Evolutionary conservation across 1,140 invertebrate genomes (phyloP).

Genomic region (Magallana gigas): DNA sequence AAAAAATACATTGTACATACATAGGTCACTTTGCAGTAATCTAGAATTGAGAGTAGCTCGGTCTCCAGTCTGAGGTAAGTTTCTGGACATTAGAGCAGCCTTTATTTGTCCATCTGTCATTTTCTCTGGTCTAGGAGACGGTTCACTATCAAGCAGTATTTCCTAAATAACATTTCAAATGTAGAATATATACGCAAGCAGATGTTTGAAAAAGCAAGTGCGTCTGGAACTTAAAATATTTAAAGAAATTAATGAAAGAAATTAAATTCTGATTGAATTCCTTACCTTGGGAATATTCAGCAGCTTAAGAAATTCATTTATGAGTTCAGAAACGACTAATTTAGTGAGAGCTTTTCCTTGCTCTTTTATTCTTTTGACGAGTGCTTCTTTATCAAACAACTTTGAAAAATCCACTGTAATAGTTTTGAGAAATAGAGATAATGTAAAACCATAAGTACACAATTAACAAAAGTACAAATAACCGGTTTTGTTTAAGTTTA

Average conservation of each 20-base stretch:
- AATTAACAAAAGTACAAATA: not conserved
- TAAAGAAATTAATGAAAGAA: no score
- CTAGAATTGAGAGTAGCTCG: slow-evolving; percentile 25
- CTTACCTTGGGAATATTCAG: slow-evolving; percentile 46
- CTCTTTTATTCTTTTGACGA: slow-evolving; percentile 54
- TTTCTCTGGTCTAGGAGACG: slow-evolving; percentile 61
- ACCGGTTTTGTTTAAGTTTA: no score
- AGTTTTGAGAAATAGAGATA: not conserved
- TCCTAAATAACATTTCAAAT: slow-evolving; percentile 34
- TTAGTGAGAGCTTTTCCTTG: slow-evolving; percentile 45
- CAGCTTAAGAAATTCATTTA: slow-evolving; percentile 22
- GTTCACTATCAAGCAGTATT: slow-evolving; percentile 44
- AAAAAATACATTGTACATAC: slow-evolving; percentile 42
- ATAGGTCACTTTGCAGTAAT: slow-evolving; percentile 47
- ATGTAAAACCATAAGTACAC: not conserved
- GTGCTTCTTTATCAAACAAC: slow-evolving; percentile 53
- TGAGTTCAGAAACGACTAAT: slow-evolving; percentile 9
- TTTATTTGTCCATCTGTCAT: slow-evolving; percentile 56
- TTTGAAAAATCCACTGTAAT: slow-evolving; percentile 55
- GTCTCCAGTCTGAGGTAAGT: slow-evolving; percentile 51
- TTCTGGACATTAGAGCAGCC: slow-evolving; percentile 40
- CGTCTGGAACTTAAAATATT: no score
- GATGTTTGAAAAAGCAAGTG: no score
- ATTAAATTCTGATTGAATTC: no score
- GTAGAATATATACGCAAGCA: no score